Evolutionary conservation across 2,888 invertebrate species (phyloP).

Genomic region (Zele albiditarsus): DNA sequence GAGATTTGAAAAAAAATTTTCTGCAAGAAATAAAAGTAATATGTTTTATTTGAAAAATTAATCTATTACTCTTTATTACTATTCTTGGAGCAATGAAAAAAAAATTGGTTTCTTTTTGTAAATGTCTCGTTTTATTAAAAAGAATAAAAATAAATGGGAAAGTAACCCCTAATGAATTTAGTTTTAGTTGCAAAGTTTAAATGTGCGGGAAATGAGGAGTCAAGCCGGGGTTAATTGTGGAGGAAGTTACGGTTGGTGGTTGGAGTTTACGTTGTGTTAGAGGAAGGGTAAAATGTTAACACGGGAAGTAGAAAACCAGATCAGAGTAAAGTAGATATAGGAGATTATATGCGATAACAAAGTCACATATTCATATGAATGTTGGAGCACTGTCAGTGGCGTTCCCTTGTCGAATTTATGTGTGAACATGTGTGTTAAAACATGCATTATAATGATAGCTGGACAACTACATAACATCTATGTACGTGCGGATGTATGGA

Average conservation of each 20-base stretch:
- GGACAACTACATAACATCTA: background rate
- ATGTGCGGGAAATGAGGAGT: constrained; percentile 12
- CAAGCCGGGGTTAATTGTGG: constrained; percentile 13
- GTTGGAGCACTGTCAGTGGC: background rate
- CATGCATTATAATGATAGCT: background rate
- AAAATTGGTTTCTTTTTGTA: background rate
- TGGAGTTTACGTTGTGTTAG: background rate
- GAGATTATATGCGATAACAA: background rate
- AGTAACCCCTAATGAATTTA: background rate
- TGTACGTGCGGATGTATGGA: background rate
- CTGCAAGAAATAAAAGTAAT: no score
- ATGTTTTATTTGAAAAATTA: no score
- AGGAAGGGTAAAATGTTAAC: constrained; percentile 5
- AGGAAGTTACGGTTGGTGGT: constrained; percentile 8
- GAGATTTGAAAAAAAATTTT: no score
- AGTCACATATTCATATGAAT: background rate
- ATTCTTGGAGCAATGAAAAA: background rate
- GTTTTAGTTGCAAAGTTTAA: constrained; percentile 11
- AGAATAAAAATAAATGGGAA: background rate
- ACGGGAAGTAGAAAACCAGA: constrained; percentile 1
- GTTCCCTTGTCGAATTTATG: background rate
- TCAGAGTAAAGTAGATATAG: constrained; percentile 5
- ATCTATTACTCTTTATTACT: no score
- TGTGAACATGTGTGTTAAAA: background rate
- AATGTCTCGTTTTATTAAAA: background rate